Conservation (phyloP, 2,113 vertebrate species). For the Prionailurus bengalensis region DNA sequence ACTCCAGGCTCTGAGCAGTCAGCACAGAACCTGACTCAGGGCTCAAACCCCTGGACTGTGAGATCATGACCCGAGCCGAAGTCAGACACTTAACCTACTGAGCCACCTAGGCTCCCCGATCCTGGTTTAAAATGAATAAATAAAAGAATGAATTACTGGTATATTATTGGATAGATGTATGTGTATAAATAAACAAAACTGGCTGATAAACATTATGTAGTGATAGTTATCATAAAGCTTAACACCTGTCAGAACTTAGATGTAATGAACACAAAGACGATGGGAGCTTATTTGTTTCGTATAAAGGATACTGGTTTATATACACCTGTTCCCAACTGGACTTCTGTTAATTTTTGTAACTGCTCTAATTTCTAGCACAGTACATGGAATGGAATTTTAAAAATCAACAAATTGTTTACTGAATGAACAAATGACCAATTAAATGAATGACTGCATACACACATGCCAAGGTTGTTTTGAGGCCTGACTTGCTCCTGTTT, state of each 20-base stretch:
- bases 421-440: neutral
- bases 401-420: neutral
- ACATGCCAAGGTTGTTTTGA: neutral
- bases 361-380: neutral
- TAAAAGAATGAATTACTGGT: neutral
- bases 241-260: neutral
- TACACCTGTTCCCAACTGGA: neutral
- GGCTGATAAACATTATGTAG: neutral
- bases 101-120: too few relatives aligned
- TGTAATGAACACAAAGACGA: neutral
- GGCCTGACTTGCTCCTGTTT: neutral
- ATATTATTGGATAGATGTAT: neutral
- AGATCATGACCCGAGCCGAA: too few relatives aligned
- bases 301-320: neutral
- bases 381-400: neutral
- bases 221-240: neutral
- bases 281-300: neutral
- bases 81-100: too few relatives aligned
- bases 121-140: neutral
- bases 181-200: slow-evolving; percentile 14
- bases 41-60: too few relatives aligned
- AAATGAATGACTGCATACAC: neutral
- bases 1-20: too few relatives aligned
- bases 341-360: neutral
- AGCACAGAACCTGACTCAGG: too few relatives aligned